These are phyloP conservation scores for Limenitis camilla DNA, from an alignment of 2,888 invertebrate species.

Conservation along the genomic window DNA sequence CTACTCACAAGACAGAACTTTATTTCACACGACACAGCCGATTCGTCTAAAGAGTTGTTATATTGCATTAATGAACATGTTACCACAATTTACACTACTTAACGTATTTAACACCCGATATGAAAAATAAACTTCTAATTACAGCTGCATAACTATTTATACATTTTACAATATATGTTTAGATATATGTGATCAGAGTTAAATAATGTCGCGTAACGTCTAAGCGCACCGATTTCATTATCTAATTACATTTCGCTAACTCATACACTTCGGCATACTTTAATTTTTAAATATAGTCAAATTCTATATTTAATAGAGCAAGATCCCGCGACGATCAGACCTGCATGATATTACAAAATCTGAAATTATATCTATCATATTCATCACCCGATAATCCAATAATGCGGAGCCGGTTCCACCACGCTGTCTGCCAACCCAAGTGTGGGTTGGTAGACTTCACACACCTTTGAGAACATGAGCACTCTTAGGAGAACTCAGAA, in stretches of 20 bases:
- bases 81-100: conserved; percentile 70
- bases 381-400: no score
- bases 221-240: conserved; percentile 63
- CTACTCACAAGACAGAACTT: conserved; percentile 62
- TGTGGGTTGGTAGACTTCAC: no score
- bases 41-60: conserved; percentile 60
- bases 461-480: no score
- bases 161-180: conserved; percentile 63
- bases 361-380: no score
- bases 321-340: conserved; percentile 27
- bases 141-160: conserved; percentile 75
- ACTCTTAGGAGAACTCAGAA: no score
- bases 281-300: conserved; percentile 24
- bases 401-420: no score
- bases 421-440: no score
- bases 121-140: conserved; percentile 75
- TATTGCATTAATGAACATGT: conserved; percentile 65
- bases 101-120: conserved; percentile 73
- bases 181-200: conserved; percentile 46
- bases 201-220: conserved; percentile 49
- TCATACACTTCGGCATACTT: conserved; percentile 44
- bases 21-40: conserved; percentile 72
- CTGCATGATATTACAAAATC: conserved; percentile 7
- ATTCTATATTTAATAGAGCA: conserved; percentile 37
- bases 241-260: conserved; percentile 52